These are phyloP conservation scores for Drosophila aldrichi DNA, from an alignment of 2,888 invertebrate species.

Conservation along the genomic window DNA sequence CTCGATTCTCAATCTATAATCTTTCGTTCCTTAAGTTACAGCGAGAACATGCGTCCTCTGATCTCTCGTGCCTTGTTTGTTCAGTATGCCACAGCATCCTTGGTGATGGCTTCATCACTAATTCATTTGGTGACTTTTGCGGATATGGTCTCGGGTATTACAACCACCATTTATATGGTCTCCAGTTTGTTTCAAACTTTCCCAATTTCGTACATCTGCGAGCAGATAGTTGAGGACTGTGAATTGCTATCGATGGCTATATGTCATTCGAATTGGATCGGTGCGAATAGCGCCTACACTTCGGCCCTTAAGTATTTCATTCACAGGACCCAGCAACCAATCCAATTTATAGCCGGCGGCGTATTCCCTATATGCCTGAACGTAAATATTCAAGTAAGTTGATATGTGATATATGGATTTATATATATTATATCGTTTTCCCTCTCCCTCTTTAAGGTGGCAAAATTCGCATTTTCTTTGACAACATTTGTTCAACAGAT, in stretches of 20 bases:
- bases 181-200: slow-evolving; percentile 2
- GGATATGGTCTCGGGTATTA: slow-evolving; percentile 3
- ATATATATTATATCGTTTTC: not conserved
- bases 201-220: slow-evolving; percentile 6
- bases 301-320: slow-evolving; percentile 6
- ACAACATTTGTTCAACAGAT: slow-evolving; percentile 7
- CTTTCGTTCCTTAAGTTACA: not conserved
- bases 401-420: not conserved
- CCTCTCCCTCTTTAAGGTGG: not conserved
- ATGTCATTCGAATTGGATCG: slow-evolving; percentile 7
- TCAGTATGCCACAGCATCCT: slow-evolving; percentile 1
- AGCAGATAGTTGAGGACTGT: slow-evolving; percentile 3
- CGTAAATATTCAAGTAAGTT: slow-evolving; percentile 12
- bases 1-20: not conserved
- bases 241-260: not conserved
- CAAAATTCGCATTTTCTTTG: slow-evolving; percentile 1
- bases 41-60: slow-evolving; percentile 6
- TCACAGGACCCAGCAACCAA: not conserved
- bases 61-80: not conserved
- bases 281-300: not conserved
- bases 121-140: slow-evolving; percentile 8
- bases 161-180: not conserved
- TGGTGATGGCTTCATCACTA: slow-evolving; percentile 4
- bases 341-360: not conserved
- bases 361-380: slow-evolving; percentile 8